These are phyloP conservation scores for Melanostigma gelatinosum DNA, from an alignment of 2,113 vertebrate genomes.

Conservation along the genomic window DNA sequence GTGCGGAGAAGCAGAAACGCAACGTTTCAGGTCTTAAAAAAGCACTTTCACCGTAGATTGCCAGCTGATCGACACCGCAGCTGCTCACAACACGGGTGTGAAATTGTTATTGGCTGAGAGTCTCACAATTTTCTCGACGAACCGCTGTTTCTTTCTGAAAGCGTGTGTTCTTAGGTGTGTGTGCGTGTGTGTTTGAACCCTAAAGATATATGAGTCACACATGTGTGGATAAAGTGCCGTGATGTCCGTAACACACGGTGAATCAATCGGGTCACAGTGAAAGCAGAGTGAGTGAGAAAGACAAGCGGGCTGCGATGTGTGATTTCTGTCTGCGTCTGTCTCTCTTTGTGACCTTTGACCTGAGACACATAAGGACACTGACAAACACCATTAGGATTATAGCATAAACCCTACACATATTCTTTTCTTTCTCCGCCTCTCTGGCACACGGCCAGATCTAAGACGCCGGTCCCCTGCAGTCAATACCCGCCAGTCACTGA, in stretches of 20 bases:
- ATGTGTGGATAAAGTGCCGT: conserved; percentile 30
- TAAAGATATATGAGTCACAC: conserved; percentile 25
- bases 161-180: not conserved
- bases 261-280: not conserved
- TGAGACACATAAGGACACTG: not conserved
- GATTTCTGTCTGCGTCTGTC: conserved; percentile 4
- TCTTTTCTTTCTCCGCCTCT: not conserved
- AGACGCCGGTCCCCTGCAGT: conserved; percentile 46
- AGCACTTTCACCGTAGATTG: not conserved
- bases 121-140: conserved; percentile 22
- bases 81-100: conserved; percentile 50
- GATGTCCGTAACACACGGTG: not conserved
- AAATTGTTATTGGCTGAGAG: conserved; percentile 38
- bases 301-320: conserved; percentile 10
- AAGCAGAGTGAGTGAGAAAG: conserved; percentile 7
- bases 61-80: conserved; percentile 34
- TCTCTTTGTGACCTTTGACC: conserved; percentile 12
- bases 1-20: not conserved
- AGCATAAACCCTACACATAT: not conserved
- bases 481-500: conserved; percentile 34
- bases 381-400: not conserved
- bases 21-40: conserved; percentile 22
- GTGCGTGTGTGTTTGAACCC: not conserved
- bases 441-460: conserved; percentile 43
- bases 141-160: not conserved